phyloP scores from a whole-genome alignment of 2,113 vertebrate genomes.

The Notarius quadriscutis region DNA sequence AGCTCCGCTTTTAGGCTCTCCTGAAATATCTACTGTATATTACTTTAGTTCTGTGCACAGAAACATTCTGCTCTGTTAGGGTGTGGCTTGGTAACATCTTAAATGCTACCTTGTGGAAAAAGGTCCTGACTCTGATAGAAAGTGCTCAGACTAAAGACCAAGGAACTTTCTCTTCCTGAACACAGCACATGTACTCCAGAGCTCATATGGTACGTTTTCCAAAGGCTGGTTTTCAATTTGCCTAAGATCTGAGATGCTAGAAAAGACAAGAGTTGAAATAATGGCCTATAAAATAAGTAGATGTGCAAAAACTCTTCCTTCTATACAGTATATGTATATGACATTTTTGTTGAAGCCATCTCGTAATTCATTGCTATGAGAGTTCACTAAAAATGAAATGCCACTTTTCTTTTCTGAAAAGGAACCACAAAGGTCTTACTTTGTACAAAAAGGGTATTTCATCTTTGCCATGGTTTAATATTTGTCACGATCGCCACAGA shows the following conservation, averaged over 20 bases:
- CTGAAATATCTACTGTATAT: no score
- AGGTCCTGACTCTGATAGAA: not conserved
- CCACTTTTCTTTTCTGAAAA: not conserved
- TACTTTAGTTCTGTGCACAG: slow-evolving; percentile 11
- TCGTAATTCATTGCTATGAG: not conserved
- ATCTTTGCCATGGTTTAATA: not conserved
- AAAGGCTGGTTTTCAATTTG: slow-evolving; percentile 3
- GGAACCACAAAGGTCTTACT: not conserved
- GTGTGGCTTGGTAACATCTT: slow-evolving; percentile 2
- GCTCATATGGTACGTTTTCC: not conserved
- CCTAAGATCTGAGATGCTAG: not conserved
- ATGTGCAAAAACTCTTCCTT: not conserved
- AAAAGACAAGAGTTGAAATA: not conserved
- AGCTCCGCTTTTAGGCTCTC: no score
- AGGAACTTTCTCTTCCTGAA: not conserved
- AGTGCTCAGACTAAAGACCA: not conserved
- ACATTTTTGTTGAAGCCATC: not conserved
- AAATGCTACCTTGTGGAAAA: not conserved
- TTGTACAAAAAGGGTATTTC: not conserved
- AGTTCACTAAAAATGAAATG: not conserved
- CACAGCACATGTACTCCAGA: not conserved
- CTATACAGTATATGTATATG: not conserved
- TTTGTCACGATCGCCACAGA: not conserved
- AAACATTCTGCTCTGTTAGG: not conserved
- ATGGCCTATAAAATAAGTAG: not conserved